A percentile compares a stretch with the other conserved stretches of the same genome.
Conservation (phyloP, 1,140 invertebrate genomes). For the Diabrotica undecimpunctata region DNA sequence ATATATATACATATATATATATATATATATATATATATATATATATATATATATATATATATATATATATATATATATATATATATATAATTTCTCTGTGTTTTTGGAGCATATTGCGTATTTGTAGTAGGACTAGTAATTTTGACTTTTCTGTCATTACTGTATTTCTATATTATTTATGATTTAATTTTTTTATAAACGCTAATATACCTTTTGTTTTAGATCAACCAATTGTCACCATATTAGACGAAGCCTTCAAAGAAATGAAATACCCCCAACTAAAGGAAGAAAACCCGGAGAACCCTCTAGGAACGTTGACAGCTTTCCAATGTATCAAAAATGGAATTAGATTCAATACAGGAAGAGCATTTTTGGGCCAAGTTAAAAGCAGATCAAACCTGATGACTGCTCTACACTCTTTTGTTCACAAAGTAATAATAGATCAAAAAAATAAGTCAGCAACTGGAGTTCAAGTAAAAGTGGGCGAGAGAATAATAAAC, state of each 20-base stretch:
- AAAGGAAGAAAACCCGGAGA: conserved; percentile 46
- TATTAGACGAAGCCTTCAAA: conserved; percentile 77
- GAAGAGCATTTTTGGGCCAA: conserved; percentile 70
- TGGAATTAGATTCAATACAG: conserved; percentile 67
- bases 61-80: too few relatives aligned
- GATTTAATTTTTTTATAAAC: too few relatives aligned
- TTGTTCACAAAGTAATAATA: conserved; percentile 49
- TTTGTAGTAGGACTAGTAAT: too few relatives aligned
- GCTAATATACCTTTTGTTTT: conserved; percentile 40
- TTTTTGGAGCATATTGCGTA: too few relatives aligned
- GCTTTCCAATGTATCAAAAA: conserved; percentile 49
- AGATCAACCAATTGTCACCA: conserved; percentile 68
- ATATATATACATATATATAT: too few relatives aligned
- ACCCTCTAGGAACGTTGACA: conserved; percentile 53
- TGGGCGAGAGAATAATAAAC: conserved; percentile 41
- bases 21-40: too few relatives aligned
- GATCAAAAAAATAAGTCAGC: conserved; percentile 21
- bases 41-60: too few relatives aligned
- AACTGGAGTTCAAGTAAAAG: conserved; percentile 33
- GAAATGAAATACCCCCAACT: conserved; percentile 72
- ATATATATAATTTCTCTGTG: too few relatives aligned
- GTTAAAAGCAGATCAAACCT: conserved; percentile 55
- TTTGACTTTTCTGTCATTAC: too few relatives aligned
- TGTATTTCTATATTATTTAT: too few relatives aligned
- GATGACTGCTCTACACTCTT: conserved; percentile 52